phyloP scores from a whole-genome alignment of 2,113 vertebrate species.

The Cyrtonyx montezumae region DNA sequence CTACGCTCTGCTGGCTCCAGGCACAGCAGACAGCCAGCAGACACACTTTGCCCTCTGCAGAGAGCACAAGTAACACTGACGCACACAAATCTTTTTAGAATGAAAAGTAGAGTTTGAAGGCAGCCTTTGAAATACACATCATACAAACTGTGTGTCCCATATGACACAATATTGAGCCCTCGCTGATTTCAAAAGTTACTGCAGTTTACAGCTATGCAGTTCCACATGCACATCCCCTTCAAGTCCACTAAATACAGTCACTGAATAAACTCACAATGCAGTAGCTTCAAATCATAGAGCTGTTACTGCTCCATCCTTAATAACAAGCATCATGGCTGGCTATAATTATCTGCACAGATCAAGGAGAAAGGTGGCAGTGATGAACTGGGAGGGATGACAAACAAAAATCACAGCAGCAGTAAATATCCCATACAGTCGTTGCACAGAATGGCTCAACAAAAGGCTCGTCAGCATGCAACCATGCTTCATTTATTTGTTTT shows the following conservation, averaged over 20 bases:
- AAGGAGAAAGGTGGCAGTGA: constrained; percentile 43
- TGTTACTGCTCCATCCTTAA: background rate
- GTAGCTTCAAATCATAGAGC: background rate
- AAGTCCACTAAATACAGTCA: background rate
- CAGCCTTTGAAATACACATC: background rate
- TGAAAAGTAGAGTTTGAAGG: background rate
- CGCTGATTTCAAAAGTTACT: background rate
- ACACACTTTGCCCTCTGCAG: constrained; percentile 14
- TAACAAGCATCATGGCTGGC: background rate
- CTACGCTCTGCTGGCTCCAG: background rate
- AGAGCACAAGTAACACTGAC: background rate
- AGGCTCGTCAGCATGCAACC: constrained; percentile 2
- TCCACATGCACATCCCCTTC: background rate
- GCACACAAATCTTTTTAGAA: background rate
- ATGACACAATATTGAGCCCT: background rate
- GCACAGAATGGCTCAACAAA: background rate
- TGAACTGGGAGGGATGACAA: constrained; percentile 3
- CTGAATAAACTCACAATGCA: background rate
- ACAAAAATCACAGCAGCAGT: constrained; percentile 10
- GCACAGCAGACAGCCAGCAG: background rate
- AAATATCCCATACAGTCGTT: background rate
- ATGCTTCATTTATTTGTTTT: background rate
- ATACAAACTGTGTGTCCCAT: background rate
- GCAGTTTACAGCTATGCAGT: background rate
- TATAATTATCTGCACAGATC: constrained; percentile 30